phyloP scores from a whole-genome alignment of 2,888 invertebrate genomes.

The Apamea monoglypha region DNA sequence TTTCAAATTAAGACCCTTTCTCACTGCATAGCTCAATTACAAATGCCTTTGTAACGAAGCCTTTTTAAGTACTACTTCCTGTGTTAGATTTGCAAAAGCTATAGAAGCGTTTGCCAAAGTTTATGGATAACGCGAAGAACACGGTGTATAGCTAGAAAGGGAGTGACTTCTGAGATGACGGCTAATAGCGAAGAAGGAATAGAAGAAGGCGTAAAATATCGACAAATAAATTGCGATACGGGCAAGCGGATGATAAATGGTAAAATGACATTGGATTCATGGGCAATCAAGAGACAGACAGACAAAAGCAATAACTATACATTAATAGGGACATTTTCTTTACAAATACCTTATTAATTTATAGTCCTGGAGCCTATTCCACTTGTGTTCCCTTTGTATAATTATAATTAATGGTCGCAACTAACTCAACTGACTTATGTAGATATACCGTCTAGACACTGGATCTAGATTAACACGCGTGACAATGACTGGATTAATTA shows the following conservation, averaged over 20 bases:
- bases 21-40: no score
- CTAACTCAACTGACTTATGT: constrained; percentile 53
- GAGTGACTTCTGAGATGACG: background rate
- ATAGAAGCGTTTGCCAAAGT: no score
- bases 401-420: constrained; percentile 58
- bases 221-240: background rate
- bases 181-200: background rate
- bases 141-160: background rate
- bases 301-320: constrained; percentile 3
- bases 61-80: no score
- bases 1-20: no score
- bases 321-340: constrained; percentile 23
- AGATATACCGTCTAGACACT: constrained; percentile 55
- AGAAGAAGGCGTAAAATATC: background rate
- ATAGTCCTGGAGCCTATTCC: constrained; percentile 20
- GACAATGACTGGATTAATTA: constrained; percentile 66
- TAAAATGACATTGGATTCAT: background rate
- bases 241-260: background rate
- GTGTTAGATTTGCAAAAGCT: no score
- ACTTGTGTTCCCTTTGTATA: constrained; percentile 45
- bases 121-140: no score
- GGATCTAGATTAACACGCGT: constrained; percentile 57
- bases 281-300: background rate
- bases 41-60: no score
- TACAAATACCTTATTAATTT: constrained; percentile 25